Percentiles rank a stretch among this genome's conserved stretches.
These are phyloP conservation scores for Hipparchia semele DNA, from an alignment of 2,888 invertebrate species.

Conservation along the genomic window DNA sequence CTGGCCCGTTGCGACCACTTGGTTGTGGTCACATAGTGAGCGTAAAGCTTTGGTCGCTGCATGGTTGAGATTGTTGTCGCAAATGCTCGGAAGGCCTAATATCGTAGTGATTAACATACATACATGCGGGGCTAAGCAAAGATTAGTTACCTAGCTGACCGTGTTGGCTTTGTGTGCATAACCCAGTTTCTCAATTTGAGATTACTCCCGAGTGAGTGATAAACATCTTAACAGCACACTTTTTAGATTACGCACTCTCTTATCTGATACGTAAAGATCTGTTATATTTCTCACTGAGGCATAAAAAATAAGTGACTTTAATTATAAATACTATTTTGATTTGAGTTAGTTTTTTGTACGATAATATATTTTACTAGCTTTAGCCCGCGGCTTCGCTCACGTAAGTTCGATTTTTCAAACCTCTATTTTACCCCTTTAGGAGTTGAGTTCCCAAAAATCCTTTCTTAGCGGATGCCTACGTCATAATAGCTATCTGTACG, in stretches of 20 bases:
- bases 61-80: too few species aligned
- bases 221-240: slow-evolving; percentile 32
- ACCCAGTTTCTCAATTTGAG: slow-evolving; percentile 44
- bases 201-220: slow-evolving; percentile 39
- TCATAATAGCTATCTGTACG: too few species aligned
- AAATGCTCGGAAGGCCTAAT: neutral
- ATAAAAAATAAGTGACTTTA: neutral
- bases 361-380: too few species aligned
- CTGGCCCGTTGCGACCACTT: too few species aligned
- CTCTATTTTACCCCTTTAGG: too few species aligned
- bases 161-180: slow-evolving; percentile 44
- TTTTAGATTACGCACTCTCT: slow-evolving; percentile 26
- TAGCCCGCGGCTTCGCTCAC: too few species aligned
- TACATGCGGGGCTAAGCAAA: slow-evolving; percentile 22
- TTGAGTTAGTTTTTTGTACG: too few species aligned
- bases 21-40: too few species aligned
- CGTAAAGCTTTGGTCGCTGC: too few species aligned
- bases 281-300: neutral
- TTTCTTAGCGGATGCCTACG: too few species aligned
- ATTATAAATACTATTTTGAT: neutral
- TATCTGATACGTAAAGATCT: slow-evolving; percentile 9
- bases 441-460: too few species aligned
- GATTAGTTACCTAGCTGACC: slow-evolving; percentile 41
- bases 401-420: too few species aligned
- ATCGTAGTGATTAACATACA: slow-evolving; percentile 15